Base-by-base conservation (phyloP, 2,797 vertebrate species). In the Falco naumanni region DNA sequence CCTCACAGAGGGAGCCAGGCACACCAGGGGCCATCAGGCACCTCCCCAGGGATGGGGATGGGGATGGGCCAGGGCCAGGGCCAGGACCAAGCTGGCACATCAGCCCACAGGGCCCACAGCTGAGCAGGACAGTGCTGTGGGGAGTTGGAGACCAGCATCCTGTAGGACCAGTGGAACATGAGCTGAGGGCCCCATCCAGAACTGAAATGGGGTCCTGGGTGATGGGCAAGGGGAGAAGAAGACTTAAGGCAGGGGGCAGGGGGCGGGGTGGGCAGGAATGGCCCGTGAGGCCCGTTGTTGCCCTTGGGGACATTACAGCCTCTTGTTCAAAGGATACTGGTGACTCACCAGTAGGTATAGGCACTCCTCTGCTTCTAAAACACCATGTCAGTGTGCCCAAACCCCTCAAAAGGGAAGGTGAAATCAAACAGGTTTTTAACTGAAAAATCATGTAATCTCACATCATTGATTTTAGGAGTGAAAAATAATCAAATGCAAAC, bases 81-180 rank as follows among this genome's bases (percentile, higher is more conserved):
- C 37, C 37, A 37, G 37, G 37, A 37, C 37, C 37, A 37, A 48
- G 13, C 33, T 45, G 43, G 37, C 41, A 51, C 6, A 31, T 61
- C 41, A 71, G 31, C 7, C 48, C 37, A 17, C 0, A 0, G 45
- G 41, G 8, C 14, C 22, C 10, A 1, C 29, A 48, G 13, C 41
- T 66, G 34, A 66, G 34, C 47, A 61, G 33, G 29, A 69, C 24
- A 64, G 16, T 13, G 50, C 18, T 53, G 18, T 29, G 59, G 64
- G 25, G 22, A 76, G 12, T 63, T 60, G 51, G 47, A 79, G 63
- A 43, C 45, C 1, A 0, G 34, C 41, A 70, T 13, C 9, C 16
- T 31, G 3, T 41, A 16, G 29, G 39, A 41, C 47, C n/a, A 47
- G 22, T 18, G 18, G 39, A 19, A 8, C 18, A n/a, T 28, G 51